phyloP scores from a whole-genome alignment of 1,140 invertebrate species.

The Antheraea mylitta region DNA sequence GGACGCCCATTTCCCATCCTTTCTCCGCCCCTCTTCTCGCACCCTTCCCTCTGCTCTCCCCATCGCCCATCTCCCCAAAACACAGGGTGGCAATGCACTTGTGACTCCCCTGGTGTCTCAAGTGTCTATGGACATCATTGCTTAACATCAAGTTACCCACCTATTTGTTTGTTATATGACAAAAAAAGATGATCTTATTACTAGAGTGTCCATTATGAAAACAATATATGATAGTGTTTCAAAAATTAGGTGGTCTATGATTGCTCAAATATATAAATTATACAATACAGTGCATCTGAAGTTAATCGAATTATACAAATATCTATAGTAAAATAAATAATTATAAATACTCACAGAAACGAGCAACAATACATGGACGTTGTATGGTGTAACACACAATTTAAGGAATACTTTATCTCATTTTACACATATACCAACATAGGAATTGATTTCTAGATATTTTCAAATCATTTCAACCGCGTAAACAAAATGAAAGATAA shows the following conservation, averaged over 20 bases:
- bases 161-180: too few species aligned
- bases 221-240: neutral
- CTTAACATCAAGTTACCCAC: too few species aligned
- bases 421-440: slow-evolving; percentile 18
- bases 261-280: neutral
- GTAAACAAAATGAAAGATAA: slow-evolving; percentile 31
- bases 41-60: too few species aligned
- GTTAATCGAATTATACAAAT: neutral
- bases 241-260: neutral
- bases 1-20: too few species aligned
- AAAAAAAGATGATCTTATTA: too few species aligned
- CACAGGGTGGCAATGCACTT: too few species aligned
- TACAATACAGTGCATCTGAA: neutral
- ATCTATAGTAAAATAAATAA: neutral
- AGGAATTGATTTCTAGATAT: slow-evolving; percentile 21
- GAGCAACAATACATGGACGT: slow-evolving; percentile 77
- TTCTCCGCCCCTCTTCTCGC: too few species aligned
- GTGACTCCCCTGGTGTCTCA: too few species aligned
- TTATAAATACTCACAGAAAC: slow-evolving; percentile 66
- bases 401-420: slow-evolving; percentile 40
- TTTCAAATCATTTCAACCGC: slow-evolving; percentile 27
- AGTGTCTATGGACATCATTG: too few species aligned
- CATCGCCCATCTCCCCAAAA: too few species aligned
- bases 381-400: slow-evolving; percentile 28
- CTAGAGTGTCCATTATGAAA: neutral